Base-by-base conservation (phyloP, 2,113 vertebrate species). In the Alligator sinensis region DNA sequence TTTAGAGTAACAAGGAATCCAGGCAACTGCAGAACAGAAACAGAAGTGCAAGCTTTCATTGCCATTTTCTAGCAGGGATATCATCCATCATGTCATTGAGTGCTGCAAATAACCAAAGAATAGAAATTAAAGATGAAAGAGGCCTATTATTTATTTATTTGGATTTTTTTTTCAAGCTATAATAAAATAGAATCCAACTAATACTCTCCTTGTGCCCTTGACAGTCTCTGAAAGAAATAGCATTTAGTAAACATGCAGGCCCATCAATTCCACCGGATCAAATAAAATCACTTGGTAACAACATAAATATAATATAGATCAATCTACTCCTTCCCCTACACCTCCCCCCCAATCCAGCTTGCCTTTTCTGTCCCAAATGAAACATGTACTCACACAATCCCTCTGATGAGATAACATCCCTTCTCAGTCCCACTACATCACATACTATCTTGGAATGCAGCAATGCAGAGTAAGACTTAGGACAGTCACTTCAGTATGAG, bases 71-170 rank as follows among this genome's bases (percentile, higher is more conserved):
- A 85, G 9, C 14, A 80, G 4, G 81, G 61, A 57, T 76, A 60
- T 19, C 22, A 81, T 94, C 61, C 30, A 28, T 94, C 86, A 86
- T 81, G 75, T 96, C 93, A 95, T 64, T 27, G 70, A 70, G 84
- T 81, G 85, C 57, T 75, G 30, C 79, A 80, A 93, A 87, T 84
- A 64, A 84, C 70, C 28, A 64, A 87, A 90, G 88, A 96, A 86
- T 3, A 91, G 90, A 94, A 91, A 90, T 85, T 92, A 94, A 88
- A 95, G 90, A 93, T 64, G 82, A 94, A 87, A 94, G 88, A 96
- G 84, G 9, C 27, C 34, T 86, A 77, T 93, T 70, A 89, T 94
- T 94, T 93, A 88, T 94, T 94, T 90, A 94, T 94, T 91, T 87
- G 88, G 24, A 79, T 89, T 93, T 95, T 92, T 87, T 68, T 92